Evolutionary conservation across 1,140 invertebrate species (phyloP).

Genomic region (Apis laboriosa): DNA sequence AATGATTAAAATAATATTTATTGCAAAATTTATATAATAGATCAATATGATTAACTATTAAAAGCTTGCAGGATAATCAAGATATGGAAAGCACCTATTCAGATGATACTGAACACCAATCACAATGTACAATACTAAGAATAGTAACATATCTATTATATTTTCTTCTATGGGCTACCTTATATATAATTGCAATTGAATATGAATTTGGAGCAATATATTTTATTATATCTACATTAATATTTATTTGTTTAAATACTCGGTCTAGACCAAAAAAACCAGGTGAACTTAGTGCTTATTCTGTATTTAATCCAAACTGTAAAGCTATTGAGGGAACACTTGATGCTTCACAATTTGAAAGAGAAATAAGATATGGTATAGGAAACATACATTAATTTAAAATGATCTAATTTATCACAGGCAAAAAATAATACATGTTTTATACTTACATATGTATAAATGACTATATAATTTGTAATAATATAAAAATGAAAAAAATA

Average conservation of each 20-base stretch:
- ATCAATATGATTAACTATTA: conserved; percentile 5
- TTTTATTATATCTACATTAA: conserved; percentile 89
- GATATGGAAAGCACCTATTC: conserved; percentile 66
- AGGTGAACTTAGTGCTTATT: conserved; percentile 96
- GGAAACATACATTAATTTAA: conserved; percentile 71
- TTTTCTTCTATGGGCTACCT: conserved; percentile 84
- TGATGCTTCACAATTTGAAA: conserved; percentile 97
- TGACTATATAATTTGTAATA: not conserved
- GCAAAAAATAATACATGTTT: conserved; percentile 24
- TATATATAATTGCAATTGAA: conserved; percentile 87
- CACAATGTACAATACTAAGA: conserved; percentile 57
- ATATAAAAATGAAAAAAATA: conserved; percentile 20
- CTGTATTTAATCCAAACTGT: conserved; percentile 98
- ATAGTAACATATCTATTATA: conserved; percentile 75
- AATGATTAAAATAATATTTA: not conserved
- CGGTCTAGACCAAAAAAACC: conserved; percentile 85
- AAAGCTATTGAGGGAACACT: conserved; percentile 95
- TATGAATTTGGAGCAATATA: conserved; percentile 95
- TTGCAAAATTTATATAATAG: not conserved
- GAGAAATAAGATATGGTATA: conserved; percentile 88
- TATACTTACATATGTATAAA: conserved; percentile 9
- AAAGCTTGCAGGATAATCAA: conserved; percentile 67
- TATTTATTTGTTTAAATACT: conserved; percentile 93
- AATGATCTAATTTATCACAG: conserved; percentile 26
- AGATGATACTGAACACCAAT: conserved; percentile 64